phyloP scores from a whole-genome alignment of 2,888 invertebrate species.

The Bugula neritina region DNA sequence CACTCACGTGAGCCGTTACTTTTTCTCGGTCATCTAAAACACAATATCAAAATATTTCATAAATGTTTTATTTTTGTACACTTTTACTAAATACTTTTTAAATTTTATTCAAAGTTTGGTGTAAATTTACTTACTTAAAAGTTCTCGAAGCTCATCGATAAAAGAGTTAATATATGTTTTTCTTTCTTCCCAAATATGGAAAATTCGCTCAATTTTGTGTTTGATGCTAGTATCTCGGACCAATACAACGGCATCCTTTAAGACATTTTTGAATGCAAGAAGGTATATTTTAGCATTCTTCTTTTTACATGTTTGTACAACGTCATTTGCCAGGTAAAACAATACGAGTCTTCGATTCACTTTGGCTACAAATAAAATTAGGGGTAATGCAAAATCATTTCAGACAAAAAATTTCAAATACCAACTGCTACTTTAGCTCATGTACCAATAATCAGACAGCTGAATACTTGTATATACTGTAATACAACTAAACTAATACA shows the following conservation, averaged over 20 bases:
- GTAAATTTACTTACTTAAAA: constrained; percentile 62
- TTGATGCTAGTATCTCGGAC: constrained; percentile 78
- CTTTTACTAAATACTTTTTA: no score
- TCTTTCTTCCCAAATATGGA: constrained; percentile 92
- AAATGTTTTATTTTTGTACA: no score
- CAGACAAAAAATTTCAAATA: no score
- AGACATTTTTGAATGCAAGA: constrained; percentile 84
- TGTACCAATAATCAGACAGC: no score
- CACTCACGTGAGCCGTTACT: constrained; percentile 20
- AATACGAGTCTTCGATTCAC: constrained; percentile 75
- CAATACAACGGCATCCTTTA: constrained; percentile 78
- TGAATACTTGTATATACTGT: no score
- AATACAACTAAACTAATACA: constrained; percentile 33
- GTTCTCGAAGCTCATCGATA: constrained; percentile 74
- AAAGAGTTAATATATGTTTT: constrained; percentile 84
- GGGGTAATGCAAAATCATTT: not conserved
- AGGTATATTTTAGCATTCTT: constrained; percentile 68
- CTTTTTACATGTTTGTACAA: constrained; percentile 89
- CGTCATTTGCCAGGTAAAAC: constrained; percentile 93
- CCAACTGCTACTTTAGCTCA: no score
- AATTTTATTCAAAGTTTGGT: no score
- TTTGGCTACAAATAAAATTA: constrained; percentile 59
- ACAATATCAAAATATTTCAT: no score
- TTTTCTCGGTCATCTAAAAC: constrained; percentile 23
- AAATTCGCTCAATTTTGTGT: constrained; percentile 77